These are phyloP conservation scores for Limnothrissa miodon DNA, from an alignment of 2,113 vertebrate species.

Conservation along the genomic window DNA sequence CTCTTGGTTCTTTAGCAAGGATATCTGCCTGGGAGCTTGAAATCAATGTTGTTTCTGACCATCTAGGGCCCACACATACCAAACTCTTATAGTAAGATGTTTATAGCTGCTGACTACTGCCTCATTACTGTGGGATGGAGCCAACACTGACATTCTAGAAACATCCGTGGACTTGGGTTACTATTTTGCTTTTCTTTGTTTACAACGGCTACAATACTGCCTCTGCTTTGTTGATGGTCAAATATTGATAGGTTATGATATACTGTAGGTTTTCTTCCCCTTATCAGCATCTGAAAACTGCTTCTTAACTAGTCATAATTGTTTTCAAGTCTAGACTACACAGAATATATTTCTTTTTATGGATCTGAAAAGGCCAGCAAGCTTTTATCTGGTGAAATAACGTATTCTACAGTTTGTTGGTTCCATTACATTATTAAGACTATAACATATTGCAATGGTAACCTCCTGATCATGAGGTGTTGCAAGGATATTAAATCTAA, in stretches of 20 bases:
- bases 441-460: not conserved
- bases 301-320: not conserved
- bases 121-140: not conserved
- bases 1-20: not conserved
- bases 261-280: not conserved
- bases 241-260: not conserved
- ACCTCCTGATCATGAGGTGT: not conserved
- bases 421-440: too few relatives aligned
- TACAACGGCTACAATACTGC: not conserved
- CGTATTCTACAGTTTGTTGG: too few relatives aligned
- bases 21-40: not conserved
- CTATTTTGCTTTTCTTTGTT: not conserved
- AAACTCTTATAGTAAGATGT: not conserved
- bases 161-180: not conserved
- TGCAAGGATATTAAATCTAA: slow-evolving; percentile 15
- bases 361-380: not conserved
- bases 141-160: not conserved
- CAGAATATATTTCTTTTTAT: not conserved
- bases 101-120: not conserved
- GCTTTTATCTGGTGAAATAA: not conserved
- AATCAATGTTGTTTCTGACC: not conserved
- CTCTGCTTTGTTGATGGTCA: not conserved
- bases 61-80: not conserved
- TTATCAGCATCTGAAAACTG: not conserved
- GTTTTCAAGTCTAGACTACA: not conserved